A percentile compares a stretch with the other conserved stretches of the same genome.
Evolutionary conservation across 2,888 invertebrate species (phyloP).

Genomic region (Yponomeuta cagnagella): DNA sequence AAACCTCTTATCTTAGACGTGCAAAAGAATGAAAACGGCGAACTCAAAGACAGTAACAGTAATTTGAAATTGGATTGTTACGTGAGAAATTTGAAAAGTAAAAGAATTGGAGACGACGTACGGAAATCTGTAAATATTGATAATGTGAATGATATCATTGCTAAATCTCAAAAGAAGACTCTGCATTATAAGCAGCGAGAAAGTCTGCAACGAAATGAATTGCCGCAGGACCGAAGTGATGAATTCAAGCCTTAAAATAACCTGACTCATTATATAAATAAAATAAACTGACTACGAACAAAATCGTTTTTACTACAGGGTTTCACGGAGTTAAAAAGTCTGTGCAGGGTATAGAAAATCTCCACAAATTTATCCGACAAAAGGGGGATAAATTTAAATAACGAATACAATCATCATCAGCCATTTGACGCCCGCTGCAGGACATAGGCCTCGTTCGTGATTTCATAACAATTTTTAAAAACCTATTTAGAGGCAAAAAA

Average conservation of each 20-base stretch:
- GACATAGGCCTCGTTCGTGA: too few relatives aligned
- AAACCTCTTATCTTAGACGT: not conserved
- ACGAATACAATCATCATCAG: too few relatives aligned
- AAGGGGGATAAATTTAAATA: too few relatives aligned
- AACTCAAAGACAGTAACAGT: not conserved
- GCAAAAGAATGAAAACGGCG: not conserved
- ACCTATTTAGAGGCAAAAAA: too few relatives aligned
- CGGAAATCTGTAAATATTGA: not conserved
- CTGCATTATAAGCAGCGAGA: not conserved
- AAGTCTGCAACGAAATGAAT: not conserved
- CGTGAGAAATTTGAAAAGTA: not conserved
- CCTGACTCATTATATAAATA: not conserved
- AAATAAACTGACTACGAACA: too few relatives aligned
- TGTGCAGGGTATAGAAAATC: too few relatives aligned
- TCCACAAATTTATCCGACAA: too few relatives aligned
- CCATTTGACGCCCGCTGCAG: too few relatives aligned
- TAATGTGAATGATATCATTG: not conserved
- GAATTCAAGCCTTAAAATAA: not conserved
- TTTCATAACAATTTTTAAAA: too few relatives aligned
- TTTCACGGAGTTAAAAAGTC: too few relatives aligned
- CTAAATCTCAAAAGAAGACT: not conserved
- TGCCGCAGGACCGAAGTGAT: not conserved
- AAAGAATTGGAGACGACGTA: not conserved
- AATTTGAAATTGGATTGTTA: not conserved
- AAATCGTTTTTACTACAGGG: too few relatives aligned